Base-by-base conservation (phyloP, 2,113 vertebrate genomes). In the Tinamus guttatus region DNA sequence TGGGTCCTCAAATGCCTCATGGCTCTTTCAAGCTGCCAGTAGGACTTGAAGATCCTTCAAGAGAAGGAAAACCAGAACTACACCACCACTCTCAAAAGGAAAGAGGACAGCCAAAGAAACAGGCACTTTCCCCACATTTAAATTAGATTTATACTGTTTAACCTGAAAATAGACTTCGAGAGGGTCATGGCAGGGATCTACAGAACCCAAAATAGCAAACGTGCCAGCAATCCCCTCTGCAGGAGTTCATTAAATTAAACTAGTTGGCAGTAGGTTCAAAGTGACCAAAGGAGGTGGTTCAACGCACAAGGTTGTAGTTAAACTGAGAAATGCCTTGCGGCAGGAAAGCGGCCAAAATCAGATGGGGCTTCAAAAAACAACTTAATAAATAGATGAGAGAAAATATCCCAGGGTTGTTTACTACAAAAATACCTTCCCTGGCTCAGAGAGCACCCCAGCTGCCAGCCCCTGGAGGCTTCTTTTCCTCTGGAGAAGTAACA, bases 51-150 rank as follows among this genome's bases (percentile, higher is more conserved):
- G 24, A 59, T 34, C 10, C 59, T 30, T 59, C 2, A 2, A 13
- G 28, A 64, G 47, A 2, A 73, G 7, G 21, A 75, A 78, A 89
- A 21, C 0, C 18, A 75, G 22, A 51, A 0, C 0, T 8, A 56
- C 27, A 69, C 43, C 56, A 28, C 1, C 6, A 41, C 18, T 4
- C 0, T 15, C 56, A 51, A n/a, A 73, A 58, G 15, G 20, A 47
- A 71, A 65, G 30, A 80, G 40, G 71, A 70, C 28, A 36, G 18
- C 27, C 11, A 75, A 59, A 75, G 67, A 3, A 56, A 1, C 3
- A 34, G 56, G 15, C 60, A 51, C 9, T 36, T 63, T 45, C 45
- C 67, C 7, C 54, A 30, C 27, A 30, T 40, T 0, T 25, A 6
- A 77, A 74, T 22, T 27, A 78, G 69, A 75, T 84, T 2, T 28